A percentile compares a stretch with the other conserved stretches of the same genome.
Evolutionary conservation across 1,140 invertebrate species (phyloP).

Genomic region (Drosophila nasuta): DNA sequence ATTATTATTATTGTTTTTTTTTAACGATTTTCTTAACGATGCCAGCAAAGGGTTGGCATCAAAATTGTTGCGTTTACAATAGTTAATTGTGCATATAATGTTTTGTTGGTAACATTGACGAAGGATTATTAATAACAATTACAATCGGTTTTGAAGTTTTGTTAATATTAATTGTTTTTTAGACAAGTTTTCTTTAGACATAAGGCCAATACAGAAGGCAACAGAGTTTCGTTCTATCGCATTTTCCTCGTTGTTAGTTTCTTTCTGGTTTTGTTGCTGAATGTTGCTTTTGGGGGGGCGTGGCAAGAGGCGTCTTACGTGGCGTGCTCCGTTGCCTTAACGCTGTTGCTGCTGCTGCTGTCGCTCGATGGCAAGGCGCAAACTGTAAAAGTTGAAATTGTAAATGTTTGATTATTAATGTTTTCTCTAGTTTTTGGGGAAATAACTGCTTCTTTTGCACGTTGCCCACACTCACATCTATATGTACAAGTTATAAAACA

Average conservation of each 20-base stretch:
- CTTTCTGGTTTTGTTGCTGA: conserved; percentile 12
- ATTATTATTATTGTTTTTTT: conserved; percentile 6
- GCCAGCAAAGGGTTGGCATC: conserved; percentile 19
- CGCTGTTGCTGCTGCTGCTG: conserved; percentile 62
- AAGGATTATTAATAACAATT: conserved; percentile 59
- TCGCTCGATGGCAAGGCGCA: conserved; percentile 70
- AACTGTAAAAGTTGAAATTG: conserved; percentile 56
- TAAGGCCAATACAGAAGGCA: conserved; percentile 63
- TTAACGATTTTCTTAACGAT: conserved; percentile 18
- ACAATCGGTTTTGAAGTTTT: conserved; percentile 52
- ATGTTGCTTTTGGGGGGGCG: neutral
- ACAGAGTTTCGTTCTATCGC: conserved; percentile 22
- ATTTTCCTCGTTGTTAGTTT: conserved; percentile 25
- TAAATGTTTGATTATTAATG: conserved; percentile 14
- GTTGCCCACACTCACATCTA: conserved; percentile 5
- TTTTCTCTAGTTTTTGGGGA: conserved; percentile 1
- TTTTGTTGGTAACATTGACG: conserved; percentile 59
- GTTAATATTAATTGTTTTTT: conserved; percentile 45
- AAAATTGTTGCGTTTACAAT: conserved; percentile 35
- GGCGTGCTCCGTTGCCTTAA: neutral
- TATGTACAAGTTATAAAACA: conserved; percentile 9
- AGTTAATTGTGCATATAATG: conserved; percentile 32
- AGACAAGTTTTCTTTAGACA: conserved; percentile 44
- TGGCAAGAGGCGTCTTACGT: neutral
- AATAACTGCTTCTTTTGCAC: neutral